phyloP scores from a whole-genome alignment of 2,888 invertebrate genomes.

The Pheosia gnoma region DNA sequence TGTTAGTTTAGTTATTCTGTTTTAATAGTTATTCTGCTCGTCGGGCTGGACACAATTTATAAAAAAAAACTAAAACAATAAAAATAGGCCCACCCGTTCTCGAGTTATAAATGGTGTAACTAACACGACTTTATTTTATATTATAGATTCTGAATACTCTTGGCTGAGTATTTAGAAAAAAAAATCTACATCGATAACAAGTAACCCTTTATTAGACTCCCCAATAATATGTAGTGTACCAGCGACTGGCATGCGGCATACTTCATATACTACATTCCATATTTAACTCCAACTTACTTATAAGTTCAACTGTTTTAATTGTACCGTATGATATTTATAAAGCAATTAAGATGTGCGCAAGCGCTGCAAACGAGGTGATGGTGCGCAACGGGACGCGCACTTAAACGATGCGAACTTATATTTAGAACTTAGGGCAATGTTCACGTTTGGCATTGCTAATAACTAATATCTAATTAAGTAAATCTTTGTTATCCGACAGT shows the following conservation, averaged over 20 bases:
- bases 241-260: neutral
- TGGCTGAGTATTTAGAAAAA: too few relatives aligned
- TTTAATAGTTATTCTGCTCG: too few relatives aligned
- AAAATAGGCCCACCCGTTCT: too few relatives aligned
- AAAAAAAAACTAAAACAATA: too few relatives aligned
- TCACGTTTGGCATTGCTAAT: neutral
- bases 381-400: conserved; percentile 1
- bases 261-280: neutral
- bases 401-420: neutral
- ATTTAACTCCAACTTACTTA: neutral
- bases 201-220: too few relatives aligned
- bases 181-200: too few relatives aligned
- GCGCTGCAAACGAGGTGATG: conserved; percentile 4
- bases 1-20: too few relatives aligned
- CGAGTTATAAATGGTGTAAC: too few relatives aligned
- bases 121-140: too few relatives aligned
- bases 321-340: neutral
- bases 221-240: too few relatives aligned
- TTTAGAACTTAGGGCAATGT: neutral
- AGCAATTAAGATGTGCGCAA: conserved; percentile 1
- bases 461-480: neutral
- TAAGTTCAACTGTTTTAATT: neutral
- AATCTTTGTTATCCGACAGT: neutral
- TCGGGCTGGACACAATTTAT: too few relatives aligned
- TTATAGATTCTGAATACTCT: too few relatives aligned